Conservation (phyloP, 1,140 invertebrate species). For the Meloidogyne exigua region DNA sequence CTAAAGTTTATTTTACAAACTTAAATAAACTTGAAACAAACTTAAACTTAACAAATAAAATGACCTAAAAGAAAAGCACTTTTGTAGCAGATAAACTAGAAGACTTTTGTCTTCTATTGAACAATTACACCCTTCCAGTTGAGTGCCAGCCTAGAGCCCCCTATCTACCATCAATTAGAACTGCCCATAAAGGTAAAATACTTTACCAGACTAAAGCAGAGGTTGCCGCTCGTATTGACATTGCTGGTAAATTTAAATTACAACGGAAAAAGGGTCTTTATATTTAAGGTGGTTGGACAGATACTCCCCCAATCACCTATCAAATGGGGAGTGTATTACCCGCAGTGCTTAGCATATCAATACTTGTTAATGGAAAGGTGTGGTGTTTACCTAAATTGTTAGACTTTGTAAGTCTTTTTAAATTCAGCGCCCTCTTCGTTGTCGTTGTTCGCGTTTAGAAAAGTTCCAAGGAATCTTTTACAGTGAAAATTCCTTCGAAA, state of each 20-base stretch:
- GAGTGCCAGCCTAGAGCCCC: background rate
- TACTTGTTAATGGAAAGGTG: conserved; percentile 46
- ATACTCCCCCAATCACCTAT: conserved; percentile 55
- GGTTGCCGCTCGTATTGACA: conserved; percentile 10
- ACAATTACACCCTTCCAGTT: background rate
- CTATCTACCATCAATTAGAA: background rate
- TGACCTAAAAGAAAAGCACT: too few species aligned
- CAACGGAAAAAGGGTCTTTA: too few species aligned
- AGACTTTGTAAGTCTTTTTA: background rate
- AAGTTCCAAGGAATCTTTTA: conserved; percentile 14
- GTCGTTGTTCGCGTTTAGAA: conserved; percentile 13
- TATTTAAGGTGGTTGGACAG: conserved; percentile 45
- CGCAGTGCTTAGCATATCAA: conserved; percentile 45
- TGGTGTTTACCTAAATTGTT: too few species aligned
- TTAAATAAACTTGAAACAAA: too few species aligned
- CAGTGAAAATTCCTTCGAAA: conserved; percentile 1
- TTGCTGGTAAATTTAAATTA: background rate
- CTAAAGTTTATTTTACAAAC: too few species aligned
- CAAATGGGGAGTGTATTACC: conserved; percentile 13
- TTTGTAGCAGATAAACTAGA: background rate
- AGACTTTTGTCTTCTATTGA: background rate
- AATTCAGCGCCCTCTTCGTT: conserved; percentile 10
- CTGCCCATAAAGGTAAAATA: background rate
- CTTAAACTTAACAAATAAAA: too few species aligned
- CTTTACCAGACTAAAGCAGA: background rate